These are phyloP conservation scores for Patiria miniata DNA, from an alignment of 35 echinoderm and acorn worm species.

Conservation along the genomic window DNA sequence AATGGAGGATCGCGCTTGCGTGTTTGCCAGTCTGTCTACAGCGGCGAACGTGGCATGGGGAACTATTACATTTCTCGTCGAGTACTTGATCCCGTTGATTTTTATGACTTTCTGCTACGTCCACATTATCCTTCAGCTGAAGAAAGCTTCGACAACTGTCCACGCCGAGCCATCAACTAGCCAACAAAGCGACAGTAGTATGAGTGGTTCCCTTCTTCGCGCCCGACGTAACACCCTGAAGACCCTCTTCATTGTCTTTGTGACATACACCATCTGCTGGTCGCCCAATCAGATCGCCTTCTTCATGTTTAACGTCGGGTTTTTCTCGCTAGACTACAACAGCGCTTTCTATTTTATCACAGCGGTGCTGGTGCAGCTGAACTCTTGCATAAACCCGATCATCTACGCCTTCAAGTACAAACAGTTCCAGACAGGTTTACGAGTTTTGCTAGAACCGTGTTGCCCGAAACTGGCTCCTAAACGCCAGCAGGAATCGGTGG, in stretches of 20 bases:
- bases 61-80: slow-evolving; percentile 18
- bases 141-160: not conserved
- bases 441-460: not conserved
- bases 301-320: slow-evolving; percentile 60
- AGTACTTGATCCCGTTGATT: slow-evolving; percentile 45
- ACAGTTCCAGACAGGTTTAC: slow-evolving; percentile 55
- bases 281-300: slow-evolving; percentile 81
- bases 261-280: slow-evolving; percentile 76
- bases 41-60: not conserved
- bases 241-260: slow-evolving; percentile 60
- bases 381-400: slow-evolving; percentile 77
- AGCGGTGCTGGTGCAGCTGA: slow-evolving; percentile 55
- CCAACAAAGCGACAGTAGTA: not conserved
- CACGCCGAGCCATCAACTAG: not conserved
- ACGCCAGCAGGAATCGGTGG: too few relatives aligned
- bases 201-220: not conserved
- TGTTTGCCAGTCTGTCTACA: not conserved
- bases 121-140: slow-evolving; percentile 25
- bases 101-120: slow-evolving; percentile 41
- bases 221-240: slow-evolving; percentile 53
- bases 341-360: slow-evolving; percentile 53
- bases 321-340: slow-evolving; percentile 33
- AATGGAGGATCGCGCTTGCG: not conserved
- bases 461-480: not conserved
- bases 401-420: slow-evolving; percentile 81